phyloP scores from a whole-genome alignment of 92 coral and sea anemone species.

The Heliopora coerulea region DNA sequence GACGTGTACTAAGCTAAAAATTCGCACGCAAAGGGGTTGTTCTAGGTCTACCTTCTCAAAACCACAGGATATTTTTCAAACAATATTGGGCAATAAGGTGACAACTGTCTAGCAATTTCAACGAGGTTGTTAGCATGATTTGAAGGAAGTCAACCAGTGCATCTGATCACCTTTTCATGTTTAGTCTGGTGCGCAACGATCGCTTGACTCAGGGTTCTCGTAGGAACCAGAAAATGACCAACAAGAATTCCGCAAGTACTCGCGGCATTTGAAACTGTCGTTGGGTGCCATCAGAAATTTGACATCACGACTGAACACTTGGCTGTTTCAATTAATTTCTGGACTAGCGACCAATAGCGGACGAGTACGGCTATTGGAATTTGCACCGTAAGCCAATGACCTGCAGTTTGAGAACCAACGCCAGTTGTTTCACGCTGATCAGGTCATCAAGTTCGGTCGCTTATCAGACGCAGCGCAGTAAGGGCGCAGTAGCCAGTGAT shows the following conservation, averaged over 20 bases:
- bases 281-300: background rate
- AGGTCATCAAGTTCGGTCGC: conserved; percentile 20
- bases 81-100: background rate
- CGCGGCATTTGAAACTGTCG: too few relatives aligned
- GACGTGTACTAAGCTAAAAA: background rate
- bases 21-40: background rate
- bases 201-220: too few relatives aligned
- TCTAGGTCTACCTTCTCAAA: background rate
- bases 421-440: background rate
- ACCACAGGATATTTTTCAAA: background rate
- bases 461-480: conserved; percentile 2
- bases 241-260: too few relatives aligned
- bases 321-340: background rate
- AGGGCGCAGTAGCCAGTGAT: conserved; percentile 7
- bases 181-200: too few relatives aligned
- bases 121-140: too few relatives aligned
- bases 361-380: background rate
- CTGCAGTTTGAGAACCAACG: background rate
- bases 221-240: too few relatives aligned
- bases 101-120: background rate
- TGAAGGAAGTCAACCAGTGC: too few relatives aligned
- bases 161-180: too few relatives aligned
- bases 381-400: conserved; percentile 17
- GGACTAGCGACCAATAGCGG: background rate
- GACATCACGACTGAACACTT: background rate